phyloP scores from a whole-genome alignment of 1,140 invertebrate genomes.

The Drosophila lacteicornis region DNA sequence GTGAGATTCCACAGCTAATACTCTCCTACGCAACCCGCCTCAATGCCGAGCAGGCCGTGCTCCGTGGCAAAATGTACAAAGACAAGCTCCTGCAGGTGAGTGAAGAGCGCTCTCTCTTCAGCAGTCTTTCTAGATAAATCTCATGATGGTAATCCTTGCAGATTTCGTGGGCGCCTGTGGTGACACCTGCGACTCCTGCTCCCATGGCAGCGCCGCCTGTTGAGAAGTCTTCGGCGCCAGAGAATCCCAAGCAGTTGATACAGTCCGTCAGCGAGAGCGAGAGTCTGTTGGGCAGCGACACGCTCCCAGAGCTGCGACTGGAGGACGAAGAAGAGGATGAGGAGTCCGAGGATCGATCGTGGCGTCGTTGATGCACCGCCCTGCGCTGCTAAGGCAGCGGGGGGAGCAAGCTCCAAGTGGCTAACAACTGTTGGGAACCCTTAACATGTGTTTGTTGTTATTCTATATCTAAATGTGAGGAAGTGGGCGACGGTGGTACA shows the following conservation, averaged over 20 bases:
- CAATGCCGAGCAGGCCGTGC: conserved; percentile 84
- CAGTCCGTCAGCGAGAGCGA: conserved; percentile 75
- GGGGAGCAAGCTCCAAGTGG: conserved; percentile 48
- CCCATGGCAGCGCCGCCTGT: conserved; percentile 65
- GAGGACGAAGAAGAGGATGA: conserved; percentile 84
- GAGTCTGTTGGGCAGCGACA: conserved; percentile 70
- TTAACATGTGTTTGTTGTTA: conserved; percentile 78
- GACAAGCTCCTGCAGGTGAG: conserved; percentile 81
- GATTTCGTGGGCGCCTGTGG: conserved; percentile 82
- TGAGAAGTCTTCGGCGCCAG: conserved; percentile 44
- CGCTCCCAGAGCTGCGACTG: conserved; percentile 77
- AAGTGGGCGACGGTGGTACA: conserved; percentile 8
- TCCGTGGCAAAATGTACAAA: conserved; percentile 83
- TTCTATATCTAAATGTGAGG: conserved; percentile 62
- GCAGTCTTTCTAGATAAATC: too few species aligned
- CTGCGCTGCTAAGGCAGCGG: conserved; percentile 38
- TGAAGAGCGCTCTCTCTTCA: background rate
- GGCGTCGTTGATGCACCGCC: conserved; percentile 83
- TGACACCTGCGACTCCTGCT: conserved; percentile 42
- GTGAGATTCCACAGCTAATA: conserved; percentile 80
- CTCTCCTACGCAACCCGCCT: conserved; percentile 82
- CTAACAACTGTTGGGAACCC: conserved; percentile 62
- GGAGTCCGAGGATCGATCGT: conserved; percentile 83
- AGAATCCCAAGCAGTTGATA: conserved; percentile 63
- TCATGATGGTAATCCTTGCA: conserved; percentile 2